phyloP scores from a whole-genome alignment of 2,797 vertebrate species.

The Schizopygopsis malacanthus region DNA sequence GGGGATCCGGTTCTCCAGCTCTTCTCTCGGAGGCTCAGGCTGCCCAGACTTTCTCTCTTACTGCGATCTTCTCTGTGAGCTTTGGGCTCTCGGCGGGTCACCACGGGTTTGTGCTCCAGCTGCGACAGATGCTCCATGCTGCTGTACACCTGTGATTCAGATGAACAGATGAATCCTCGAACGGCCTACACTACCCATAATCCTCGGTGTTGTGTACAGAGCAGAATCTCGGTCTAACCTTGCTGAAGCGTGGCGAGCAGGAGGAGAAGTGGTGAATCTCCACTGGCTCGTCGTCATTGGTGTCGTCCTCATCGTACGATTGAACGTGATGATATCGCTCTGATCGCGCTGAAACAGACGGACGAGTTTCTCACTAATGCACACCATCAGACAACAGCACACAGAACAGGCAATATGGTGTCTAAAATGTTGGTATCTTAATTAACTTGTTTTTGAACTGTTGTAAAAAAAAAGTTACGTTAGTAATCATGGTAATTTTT shows the following conservation, averaged over 20 bases:
- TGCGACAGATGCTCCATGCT: constrained; percentile 95
- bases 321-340: constrained; percentile 91
- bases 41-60: constrained; percentile 87
- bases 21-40: constrained; percentile 88
- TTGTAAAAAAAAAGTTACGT: too few relatives aligned
- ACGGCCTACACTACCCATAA: background rate
- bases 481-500: too few relatives aligned
- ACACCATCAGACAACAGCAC: background rate
- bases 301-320: constrained; percentile 90
- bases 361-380: background rate
- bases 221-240: constrained; percentile 72
- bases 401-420: background rate
- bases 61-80: constrained; percentile 84
- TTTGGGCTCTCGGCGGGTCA: constrained; percentile 83
- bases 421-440: too few relatives aligned
- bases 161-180: background rate
- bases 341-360: constrained; percentile 81
- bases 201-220: background rate
- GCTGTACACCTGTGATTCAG: constrained; percentile 85
- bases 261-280: constrained; percentile 91
- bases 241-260: constrained; percentile 92
- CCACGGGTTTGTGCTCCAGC: constrained; percentile 85
- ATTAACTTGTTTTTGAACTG: too few relatives aligned
- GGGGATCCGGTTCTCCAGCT: constrained; percentile 87
- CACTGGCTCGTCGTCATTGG: constrained; percentile 90